Evolutionary conservation across 2,113 vertebrate genomes (phyloP), one percentile per base, ranked within the genome.

Genomic region (Ovis canadensis): DNA sequence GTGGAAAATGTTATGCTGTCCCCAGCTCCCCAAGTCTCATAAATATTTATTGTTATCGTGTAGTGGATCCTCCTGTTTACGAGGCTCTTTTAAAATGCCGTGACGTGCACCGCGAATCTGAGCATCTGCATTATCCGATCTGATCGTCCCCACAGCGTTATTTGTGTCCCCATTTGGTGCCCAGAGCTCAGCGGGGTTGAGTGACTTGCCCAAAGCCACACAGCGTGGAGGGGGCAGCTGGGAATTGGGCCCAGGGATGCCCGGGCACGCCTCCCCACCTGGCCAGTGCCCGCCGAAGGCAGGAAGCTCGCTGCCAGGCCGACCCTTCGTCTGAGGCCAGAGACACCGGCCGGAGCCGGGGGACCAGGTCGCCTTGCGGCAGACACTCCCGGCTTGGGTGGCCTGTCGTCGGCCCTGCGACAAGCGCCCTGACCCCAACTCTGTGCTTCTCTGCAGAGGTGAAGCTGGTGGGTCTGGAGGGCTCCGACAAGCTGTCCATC

Each of bases 401-500:
- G 19, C 1, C 23, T 3, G 29, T 9, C 1, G 1, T 6, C 0
- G 1, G 50, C 27, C 27, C 50, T 1, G 40, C 3, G 8, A 84
- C 4, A 2, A 6, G 3, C 0, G 0, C 29, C 4, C 43, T 33
- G 5, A 90, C 3, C 1, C 6, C 1, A 13, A 10, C 4, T 3
- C 2, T 2, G 33, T 23, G n/a, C 50, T 36, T 60, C 48, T 71
- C 86, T 16, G 3, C 85, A 97, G 97, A 97, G 43, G 54, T 96
- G 71, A 96, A 97, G 83, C 6, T 98, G 54, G 12, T 96, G 43
- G 96, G 93, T 1, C 23, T 94, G 78, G 93, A 86, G 3, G 92
- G 74, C 19, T 94, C 97, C 0, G 93, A 97, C 85, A 97, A 97
- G 21, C 88, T 97, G 17, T 33, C 84, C 80, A 80, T 98, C 50